A percentile compares a stretch with the other conserved stretches of the same genome.
Conservation (phyloP, 2,888 invertebrate genomes). For the Acleris sparsana region DNA sequence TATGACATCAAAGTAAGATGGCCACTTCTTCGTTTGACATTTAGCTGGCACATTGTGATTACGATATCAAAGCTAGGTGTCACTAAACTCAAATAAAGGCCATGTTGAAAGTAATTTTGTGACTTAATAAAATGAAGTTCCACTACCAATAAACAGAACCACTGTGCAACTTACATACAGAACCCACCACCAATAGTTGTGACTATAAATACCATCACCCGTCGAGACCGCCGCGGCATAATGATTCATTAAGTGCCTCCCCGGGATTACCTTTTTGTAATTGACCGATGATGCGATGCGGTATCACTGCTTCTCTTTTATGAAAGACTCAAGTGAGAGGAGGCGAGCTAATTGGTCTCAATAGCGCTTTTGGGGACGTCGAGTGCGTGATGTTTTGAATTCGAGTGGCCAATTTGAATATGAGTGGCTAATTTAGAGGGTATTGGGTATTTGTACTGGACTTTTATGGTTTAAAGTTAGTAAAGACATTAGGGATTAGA, state of each 20-base stretch:
- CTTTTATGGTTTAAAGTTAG: no score
- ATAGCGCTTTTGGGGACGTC: background rate
- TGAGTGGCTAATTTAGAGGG: no score
- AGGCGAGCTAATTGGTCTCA: constrained; percentile 2
- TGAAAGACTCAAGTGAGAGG: constrained; percentile 32
- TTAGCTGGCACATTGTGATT: no score
- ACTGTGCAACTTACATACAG: background rate
- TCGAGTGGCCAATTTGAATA: no score
- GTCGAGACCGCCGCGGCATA: constrained; percentile 65
- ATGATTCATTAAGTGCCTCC: constrained; percentile 83
- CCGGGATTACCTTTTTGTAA: constrained; percentile 82
- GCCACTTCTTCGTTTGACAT: no score
- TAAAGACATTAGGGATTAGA: no score
- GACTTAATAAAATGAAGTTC: background rate
- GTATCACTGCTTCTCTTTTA: constrained; percentile 76
- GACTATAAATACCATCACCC: constrained; percentile 74
- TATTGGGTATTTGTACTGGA: no score
- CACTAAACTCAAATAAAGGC: no score
- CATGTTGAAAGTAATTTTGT: no score
- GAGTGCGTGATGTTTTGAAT: no score
- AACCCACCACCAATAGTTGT: constrained; percentile 28
- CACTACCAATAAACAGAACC: background rate
- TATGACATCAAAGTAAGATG: no score
- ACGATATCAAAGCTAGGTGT: no score
- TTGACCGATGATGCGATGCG: constrained; percentile 81